These are phyloP conservation scores for Palythoa grandis DNA, from an alignment of 92 coral and sea anemone genomes.

Conservation along the genomic window DNA sequence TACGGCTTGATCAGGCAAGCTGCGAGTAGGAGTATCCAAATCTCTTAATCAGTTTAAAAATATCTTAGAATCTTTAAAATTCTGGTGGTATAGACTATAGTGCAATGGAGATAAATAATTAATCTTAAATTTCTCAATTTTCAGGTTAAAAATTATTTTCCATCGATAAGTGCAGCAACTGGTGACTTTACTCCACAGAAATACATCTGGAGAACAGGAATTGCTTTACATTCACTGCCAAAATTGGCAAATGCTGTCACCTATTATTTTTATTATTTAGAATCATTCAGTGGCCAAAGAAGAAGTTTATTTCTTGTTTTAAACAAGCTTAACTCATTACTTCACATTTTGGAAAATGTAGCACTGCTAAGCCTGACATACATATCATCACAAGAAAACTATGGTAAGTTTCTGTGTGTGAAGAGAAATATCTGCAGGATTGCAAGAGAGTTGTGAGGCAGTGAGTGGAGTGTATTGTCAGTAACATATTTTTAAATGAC, in stretches of 20 bases:
- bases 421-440: too few relatives aligned
- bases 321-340: slow-evolving; percentile 58
- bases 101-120: too few relatives aligned
- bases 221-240: slow-evolving; percentile 87
- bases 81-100: too few relatives aligned
- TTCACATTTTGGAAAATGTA: slow-evolving; percentile 75
- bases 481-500: not conserved
- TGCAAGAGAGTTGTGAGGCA: too few relatives aligned
- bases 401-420: slow-evolving; percentile 67
- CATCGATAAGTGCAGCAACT: slow-evolving; percentile 69
- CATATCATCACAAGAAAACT: slow-evolving; percentile 88
- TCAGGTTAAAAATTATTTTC: slow-evolving; percentile 64
- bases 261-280: slow-evolving; percentile 57
- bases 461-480: too few relatives aligned
- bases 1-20: too few relatives aligned
- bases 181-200: slow-evolving; percentile 64
- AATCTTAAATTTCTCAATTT: not conserved
- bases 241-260: slow-evolving; percentile 59
- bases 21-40: too few relatives aligned
- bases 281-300: slow-evolving; percentile 47
- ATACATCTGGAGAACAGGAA: slow-evolving; percentile 75
- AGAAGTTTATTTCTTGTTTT: slow-evolving; percentile 61
- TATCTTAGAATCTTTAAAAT: too few relatives aligned
- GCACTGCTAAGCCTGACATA: slow-evolving; percentile 82
- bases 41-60: too few relatives aligned